These are phyloP conservation scores for Prenolepis imparis DNA, from an alignment of 2,888 invertebrate genomes.

Conservation along the genomic window DNA sequence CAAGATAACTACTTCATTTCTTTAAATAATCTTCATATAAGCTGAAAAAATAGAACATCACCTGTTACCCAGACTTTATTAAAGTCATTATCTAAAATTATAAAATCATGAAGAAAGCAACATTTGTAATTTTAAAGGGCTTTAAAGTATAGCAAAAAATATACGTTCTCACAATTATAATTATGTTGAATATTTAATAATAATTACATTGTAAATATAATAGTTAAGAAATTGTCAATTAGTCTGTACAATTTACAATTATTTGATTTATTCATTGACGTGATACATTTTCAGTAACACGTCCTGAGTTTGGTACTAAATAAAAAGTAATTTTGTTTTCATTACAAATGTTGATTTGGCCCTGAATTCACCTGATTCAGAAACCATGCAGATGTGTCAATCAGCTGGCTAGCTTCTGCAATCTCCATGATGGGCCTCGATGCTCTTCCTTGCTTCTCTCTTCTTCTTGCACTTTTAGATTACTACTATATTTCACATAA, in stretches of 20 bases:
- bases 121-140: conserved; percentile 79
- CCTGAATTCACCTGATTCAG: conserved; percentile 86
- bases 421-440: conserved; percentile 76
- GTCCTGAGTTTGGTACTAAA: conserved; percentile 56
- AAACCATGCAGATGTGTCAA: conserved; percentile 83
- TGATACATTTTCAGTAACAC: conserved; percentile 53
- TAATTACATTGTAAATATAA: conserved; percentile 60
- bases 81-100: conserved; percentile 67
- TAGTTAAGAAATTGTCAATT: conserved; percentile 40
- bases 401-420: conserved; percentile 79
- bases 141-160: conserved; percentile 37
- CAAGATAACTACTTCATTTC: conserved; percentile 9
- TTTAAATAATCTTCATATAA: conserved; percentile 52
- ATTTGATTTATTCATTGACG: conserved; percentile 35
- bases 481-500: conserved; percentile 70
- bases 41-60: conserved; percentile 69
- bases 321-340: conserved; percentile 61
- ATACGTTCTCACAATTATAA: background rate
- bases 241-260: conserved; percentile 31
- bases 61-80: conserved; percentile 62
- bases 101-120: conserved; percentile 81
- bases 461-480: conserved; percentile 81
- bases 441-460: conserved; percentile 76
- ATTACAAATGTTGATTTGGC: conserved; percentile 85
- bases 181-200: conserved; percentile 61